phyloP scores from a whole-genome alignment of 1,140 invertebrate genomes.

The Triops longicaudatus region DNA sequence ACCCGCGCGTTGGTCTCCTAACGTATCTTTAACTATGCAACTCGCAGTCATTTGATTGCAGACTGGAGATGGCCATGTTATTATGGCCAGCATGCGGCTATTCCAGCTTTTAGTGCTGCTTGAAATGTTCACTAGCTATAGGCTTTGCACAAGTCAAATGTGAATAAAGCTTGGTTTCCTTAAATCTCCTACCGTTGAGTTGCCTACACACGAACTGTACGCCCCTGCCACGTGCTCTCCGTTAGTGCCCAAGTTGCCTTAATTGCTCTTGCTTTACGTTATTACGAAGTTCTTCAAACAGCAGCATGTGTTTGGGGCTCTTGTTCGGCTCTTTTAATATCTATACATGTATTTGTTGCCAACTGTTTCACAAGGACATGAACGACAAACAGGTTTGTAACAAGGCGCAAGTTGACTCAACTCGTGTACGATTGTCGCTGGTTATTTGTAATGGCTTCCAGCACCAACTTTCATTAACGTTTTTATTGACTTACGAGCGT shows the following conservation, averaged over 20 bases:
- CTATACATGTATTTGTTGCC: background rate
- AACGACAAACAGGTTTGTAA: too few relatives aligned
- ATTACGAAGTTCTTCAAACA: constrained; percentile 6
- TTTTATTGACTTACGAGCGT: background rate
- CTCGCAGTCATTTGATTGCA: too few relatives aligned
- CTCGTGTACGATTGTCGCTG: background rate
- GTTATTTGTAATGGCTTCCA: background rate
- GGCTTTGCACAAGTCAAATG: background rate
- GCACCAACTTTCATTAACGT: background rate
- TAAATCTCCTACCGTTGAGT: background rate
- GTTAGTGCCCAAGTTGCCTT: background rate
- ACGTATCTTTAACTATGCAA: too few relatives aligned
- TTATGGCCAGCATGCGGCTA: too few relatives aligned
- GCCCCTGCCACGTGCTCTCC: background rate
- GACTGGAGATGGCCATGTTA: too few relatives aligned
- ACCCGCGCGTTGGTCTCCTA: too few relatives aligned
- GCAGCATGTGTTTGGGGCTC: background rate
- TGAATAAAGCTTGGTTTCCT: background rate
- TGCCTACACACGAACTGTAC: background rate
- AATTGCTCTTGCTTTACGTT: constrained; percentile 10
- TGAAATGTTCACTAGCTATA: background rate
- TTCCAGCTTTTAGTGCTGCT: too few relatives aligned
- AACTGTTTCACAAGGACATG: background rate
- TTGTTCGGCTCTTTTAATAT: background rate
- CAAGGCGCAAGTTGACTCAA: background rate